Evolutionary conservation across 1,140 invertebrate species (phyloP).

Genomic region (Arion vulgaris): DNA sequence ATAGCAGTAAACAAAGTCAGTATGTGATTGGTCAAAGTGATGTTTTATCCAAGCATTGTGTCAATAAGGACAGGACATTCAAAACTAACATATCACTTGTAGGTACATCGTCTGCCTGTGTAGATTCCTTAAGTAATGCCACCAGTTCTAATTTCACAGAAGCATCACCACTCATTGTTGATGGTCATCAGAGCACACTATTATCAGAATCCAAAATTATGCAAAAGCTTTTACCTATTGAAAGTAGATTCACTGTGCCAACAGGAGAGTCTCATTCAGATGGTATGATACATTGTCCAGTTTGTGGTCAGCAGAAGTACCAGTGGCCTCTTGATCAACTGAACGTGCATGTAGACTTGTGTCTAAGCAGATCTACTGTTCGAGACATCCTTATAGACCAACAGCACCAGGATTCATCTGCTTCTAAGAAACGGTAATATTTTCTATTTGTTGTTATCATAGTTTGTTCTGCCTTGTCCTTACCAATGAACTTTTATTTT

Average conservation of each 20-base stretch:
- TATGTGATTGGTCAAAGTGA: not conserved
- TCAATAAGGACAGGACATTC: no score
- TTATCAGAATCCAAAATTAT: not conserved
- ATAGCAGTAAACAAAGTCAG: not conserved
- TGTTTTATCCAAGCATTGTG: not conserved
- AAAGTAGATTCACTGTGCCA: not conserved
- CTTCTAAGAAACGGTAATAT: not conserved
- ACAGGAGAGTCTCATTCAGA: not conserved
- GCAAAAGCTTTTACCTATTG: not conserved
- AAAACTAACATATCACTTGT: no score
- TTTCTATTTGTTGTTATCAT: not conserved
- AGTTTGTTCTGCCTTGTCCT: not conserved
- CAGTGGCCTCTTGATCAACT: conserved; percentile 28
- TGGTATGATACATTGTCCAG: conserved; percentile 22
- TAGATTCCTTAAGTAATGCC: no score
- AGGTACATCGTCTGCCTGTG: no score
- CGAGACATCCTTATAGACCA: conserved; percentile 1
- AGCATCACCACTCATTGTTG: no score
- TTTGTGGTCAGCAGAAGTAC: conserved; percentile 27
- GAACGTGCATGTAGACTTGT: conserved; percentile 28
- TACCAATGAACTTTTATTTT: not conserved
- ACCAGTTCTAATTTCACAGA: no score
- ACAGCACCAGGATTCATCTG: not conserved
- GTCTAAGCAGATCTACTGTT: conserved; percentile 18
- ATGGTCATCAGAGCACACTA: not conserved